phyloP scores from a whole-genome alignment of 2,113 vertebrate species.

The Tinamus guttatus region DNA sequence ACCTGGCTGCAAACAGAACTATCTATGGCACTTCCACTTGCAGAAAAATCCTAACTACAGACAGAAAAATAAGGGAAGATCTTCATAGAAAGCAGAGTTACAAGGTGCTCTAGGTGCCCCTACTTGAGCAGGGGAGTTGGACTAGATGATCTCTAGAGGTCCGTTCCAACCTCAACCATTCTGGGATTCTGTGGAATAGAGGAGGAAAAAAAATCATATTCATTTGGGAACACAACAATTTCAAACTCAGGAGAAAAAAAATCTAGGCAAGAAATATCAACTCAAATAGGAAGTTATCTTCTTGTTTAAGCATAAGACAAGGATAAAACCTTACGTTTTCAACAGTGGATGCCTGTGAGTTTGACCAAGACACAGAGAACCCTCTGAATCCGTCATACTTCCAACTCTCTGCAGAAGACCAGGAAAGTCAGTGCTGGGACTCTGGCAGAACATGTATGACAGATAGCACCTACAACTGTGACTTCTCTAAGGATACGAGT shows the following conservation, averaged over 20 bases:
- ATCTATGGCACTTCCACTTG: not conserved
- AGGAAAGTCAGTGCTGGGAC: not conserved
- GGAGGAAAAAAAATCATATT: not conserved
- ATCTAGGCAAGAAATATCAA: not conserved
- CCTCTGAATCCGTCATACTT: not conserved
- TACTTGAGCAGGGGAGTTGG: too few relatives aligned
- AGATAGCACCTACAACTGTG: not conserved
- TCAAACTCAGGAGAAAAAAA: not conserved
- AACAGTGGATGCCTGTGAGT: accelerated
- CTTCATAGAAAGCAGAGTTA: not conserved
- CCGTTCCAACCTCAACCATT: too few relatives aligned
- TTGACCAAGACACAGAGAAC: not conserved
- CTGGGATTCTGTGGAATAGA: too few relatives aligned
- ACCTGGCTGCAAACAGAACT: not conserved
- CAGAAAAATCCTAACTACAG: not conserved
- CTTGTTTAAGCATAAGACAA: not conserved
- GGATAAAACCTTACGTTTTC: not conserved
- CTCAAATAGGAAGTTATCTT: not conserved
- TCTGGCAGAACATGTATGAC: not conserved
- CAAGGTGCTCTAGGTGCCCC: too few relatives aligned
- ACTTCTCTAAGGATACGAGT: not conserved
- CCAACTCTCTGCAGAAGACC: not conserved
- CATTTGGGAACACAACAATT: not conserved
- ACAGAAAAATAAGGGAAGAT: not conserved
- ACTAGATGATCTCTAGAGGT: too few relatives aligned